A percentile compares a stretch with the other conserved stretches of the same genome.
These are phyloP conservation scores for Picathartes gymnocephalus DNA, from an alignment of 2,113 vertebrate genomes.

Conservation along the genomic window DNA sequence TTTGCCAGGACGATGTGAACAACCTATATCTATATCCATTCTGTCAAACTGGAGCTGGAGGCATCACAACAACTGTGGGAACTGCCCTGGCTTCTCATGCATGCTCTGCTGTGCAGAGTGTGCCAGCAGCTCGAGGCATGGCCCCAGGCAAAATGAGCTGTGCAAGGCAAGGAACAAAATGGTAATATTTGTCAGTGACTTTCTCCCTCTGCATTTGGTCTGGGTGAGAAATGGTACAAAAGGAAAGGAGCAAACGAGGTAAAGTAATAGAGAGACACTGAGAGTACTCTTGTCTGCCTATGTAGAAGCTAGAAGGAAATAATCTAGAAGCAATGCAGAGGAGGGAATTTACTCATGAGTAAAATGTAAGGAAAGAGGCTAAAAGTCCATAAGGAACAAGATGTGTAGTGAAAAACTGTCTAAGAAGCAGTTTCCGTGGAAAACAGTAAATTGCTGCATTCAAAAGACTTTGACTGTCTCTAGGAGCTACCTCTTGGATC, in stretches of 20 bases:
- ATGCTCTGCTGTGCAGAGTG: neutral
- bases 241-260: neutral
- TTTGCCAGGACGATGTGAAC: neutral
- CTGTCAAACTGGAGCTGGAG: neutral
- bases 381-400: neutral
- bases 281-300: neutral
- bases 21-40: neutral
- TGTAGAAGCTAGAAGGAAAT: neutral
- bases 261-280: neutral
- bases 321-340: neutral
- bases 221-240: neutral
- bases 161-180: neutral
- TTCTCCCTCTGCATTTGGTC: neutral
- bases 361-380: neutral
- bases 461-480: neutral
- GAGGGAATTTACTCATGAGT: neutral
- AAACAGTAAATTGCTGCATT: neutral
- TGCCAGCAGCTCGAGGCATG: neutral
- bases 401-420: neutral
- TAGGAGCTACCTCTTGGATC: neutral
- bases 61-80: neutral
- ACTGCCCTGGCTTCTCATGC: neutral
- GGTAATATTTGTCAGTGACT: neutral
- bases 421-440: neutral
- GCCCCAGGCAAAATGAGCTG: neutral